Evolutionary conservation across 2,888 invertebrate species (phyloP), one percentile per base, ranked within the genome.

Genomic region (Nomada fabriciana): DNA sequence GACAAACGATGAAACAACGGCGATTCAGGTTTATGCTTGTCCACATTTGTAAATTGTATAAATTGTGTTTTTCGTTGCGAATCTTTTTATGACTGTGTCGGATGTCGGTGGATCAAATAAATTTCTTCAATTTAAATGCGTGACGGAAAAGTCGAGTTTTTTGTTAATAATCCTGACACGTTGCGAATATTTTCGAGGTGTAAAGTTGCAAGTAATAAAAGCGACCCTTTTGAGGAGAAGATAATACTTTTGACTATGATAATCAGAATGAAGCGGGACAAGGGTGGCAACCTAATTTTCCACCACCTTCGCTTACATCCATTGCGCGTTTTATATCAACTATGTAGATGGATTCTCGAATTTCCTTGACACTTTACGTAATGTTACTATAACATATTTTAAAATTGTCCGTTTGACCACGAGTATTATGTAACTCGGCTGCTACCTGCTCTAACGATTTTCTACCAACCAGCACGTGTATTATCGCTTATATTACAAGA

Each of bases 331-430:
- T 79, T 81, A 71, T 76, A 80, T 63, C 69, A 61, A 71, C 36
- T 36, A 36, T 36, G 72, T 79, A 80, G 88, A 90, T 89, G 90
- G 89, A 90, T 89, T 91, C 91, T 91, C 89, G 86, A 90, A 89
- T 91, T 90, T 89, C 90, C 87, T 87, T 86, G 87, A 90, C 87
- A 90, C 88, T 90, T 89, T 87, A 80, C 84, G 60, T 77, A 85
- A 84, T 53, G 77, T 87, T 87, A 80, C 75, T 61, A 15, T 68
- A 52, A 85, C 77, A 65, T 70, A 63, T 67, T 61, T 79, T 36
- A 25, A 81, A 67, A 70, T 10, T 59, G 15, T 18, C 25, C 36
- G 15, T 50, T 55, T 42, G 36, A 36, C 36, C 36, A 36, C 36
- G 36, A 36, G 36, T 36, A 36, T 36, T 36, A 36, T 36, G 36